phyloP scores from a whole-genome alignment of 2,113 vertebrate genomes.

The Bos indicus region DNA sequence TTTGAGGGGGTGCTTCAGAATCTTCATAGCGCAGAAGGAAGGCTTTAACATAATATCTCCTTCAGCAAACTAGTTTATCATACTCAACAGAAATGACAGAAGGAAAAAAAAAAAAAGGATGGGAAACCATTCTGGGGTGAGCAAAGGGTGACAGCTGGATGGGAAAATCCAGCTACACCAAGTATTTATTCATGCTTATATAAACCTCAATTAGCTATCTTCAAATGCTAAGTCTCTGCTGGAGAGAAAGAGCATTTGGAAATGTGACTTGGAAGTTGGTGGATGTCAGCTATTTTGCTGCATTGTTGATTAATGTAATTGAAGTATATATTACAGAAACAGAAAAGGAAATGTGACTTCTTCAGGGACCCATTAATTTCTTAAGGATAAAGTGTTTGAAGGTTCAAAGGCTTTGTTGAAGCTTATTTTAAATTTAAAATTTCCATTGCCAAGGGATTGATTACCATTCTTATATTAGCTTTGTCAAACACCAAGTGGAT shows the following conservation, averaged over 20 bases:
- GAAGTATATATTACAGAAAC: constrained; percentile 80
- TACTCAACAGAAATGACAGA: constrained; percentile 73
- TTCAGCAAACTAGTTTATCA: constrained; percentile 61
- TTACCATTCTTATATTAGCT: constrained; percentile 82
- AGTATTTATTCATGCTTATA: constrained; percentile 62
- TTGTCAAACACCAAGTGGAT: constrained; percentile 82
- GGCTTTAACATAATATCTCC: constrained; percentile 56
- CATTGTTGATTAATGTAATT: constrained; percentile 83
- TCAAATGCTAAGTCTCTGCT: neutral
- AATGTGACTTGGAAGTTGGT: constrained; percentile 53
- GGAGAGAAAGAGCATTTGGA: neutral
- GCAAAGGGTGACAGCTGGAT: constrained; percentile 37
- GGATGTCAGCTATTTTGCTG: constrained; percentile 71
- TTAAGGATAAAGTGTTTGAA: constrained; percentile 85
- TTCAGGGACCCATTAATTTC: constrained; percentile 88
- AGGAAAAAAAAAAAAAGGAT: constrained; percentile 50
- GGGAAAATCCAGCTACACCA: constrained; percentile 56
- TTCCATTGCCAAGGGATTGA: constrained; percentile 83
- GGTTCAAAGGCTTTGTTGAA: constrained; percentile 86
- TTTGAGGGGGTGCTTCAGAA: neutral
- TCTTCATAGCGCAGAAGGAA: constrained; percentile 62
- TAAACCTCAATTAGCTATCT: constrained; percentile 63
- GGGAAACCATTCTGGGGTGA: constrained; percentile 46
- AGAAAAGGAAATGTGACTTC: constrained; percentile 82
- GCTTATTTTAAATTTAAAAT: constrained; percentile 89